Evolutionary conservation across 2,113 vertebrate genomes (phyloP), one percentile per base, ranked within the genome.

Genomic region (Capreolus pygargus): DNA sequence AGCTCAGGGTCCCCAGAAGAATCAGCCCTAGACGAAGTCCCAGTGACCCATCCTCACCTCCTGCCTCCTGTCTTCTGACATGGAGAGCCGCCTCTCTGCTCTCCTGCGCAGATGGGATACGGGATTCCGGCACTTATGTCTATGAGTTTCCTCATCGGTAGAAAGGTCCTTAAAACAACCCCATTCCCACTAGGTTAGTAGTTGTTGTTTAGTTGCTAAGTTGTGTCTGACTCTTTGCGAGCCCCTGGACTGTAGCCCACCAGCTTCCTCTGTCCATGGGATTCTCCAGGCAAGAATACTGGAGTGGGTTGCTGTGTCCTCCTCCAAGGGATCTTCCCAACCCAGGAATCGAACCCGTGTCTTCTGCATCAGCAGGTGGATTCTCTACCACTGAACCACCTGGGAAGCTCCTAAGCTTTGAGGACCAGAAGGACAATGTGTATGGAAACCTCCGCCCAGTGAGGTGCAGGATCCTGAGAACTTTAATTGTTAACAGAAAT

Each of bases 31-130:
- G 60, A 54, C 12, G 12, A 57, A 64, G 52, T n/a, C 39, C 45
- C 33, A 0, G 43, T 7, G 67, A 36, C 1, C 33, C 47, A 8
- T 0, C 17, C 39, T 43, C 7, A 0, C 39, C n/a, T 6, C 4
- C n/a, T 7, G 25, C 33, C 39, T 16, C 84, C 33, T 1, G 5
- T 2, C 30, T 6, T 6, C 17, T 43, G 9, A 16, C 8, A 8
- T 1, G 1, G 36, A 10, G 25, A 0, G 78, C 50, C 9, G 3
- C 14, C 16, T 50, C 47, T 50, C 12, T 10, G 47, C 27, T 27
- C 54, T 91, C 47, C 7, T 9, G 28, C 54, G 79, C 50, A 15
- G n/a, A 21, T 13, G 7, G 39, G 4, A 19, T 0, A 1, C 4
- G 7, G 36, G 50, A 70, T 15, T 58, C 90, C 2, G 43, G 52